Base-by-base conservation (phyloP, 1,140 invertebrate genomes). In the Dendrolimus kikuchii region DNA sequence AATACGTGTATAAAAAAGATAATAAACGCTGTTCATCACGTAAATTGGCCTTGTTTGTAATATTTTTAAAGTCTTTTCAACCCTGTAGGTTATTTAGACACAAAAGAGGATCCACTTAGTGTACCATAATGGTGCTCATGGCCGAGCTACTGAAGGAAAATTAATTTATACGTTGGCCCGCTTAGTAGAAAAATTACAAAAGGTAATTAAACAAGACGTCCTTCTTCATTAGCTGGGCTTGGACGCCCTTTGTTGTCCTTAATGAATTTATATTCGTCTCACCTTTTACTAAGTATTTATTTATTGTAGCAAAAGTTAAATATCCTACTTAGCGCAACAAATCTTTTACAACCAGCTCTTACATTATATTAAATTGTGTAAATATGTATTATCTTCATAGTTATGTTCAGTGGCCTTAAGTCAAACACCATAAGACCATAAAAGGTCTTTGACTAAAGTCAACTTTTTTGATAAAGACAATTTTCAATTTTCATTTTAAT, bases 161-260 rank as follows among this genome's bases (percentile, higher is more conserved):
- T 77, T 74, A 80, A 76, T 81, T 81, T 80, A 75, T 77, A 77
- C 69, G 63, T 64, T 63, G 56, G 58, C 68, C 60, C 67, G 65
- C 64, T 81, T 70, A 73, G 66, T 59, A 71, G 64, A 81, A 84
- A 84, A 81, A 84, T 78, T 83, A 79, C 69, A 74, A 77, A 75
- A 84, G 72, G 69, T 77, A 84, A 84, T 84, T 81, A 81, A 74
- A 80, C 62, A 71, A 73, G 70, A 79, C 76, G 74, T 80, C 78
- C 70, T 79, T 81, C 77, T 81, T 81, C 71, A 77, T 81, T 81
- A 79, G 66, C 64, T 59, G 49, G 52, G 63, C 65, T 68, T 64
- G 58, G 71, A 64, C 68, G 72, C 62, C 72, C 73, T 74, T 80
- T 76, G 71, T 78, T 70, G 63, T 55, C 48, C 60, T 56, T 74